These are phyloP conservation scores for Staurois parvus DNA, from an alignment of 2,797 vertebrate genomes.

Conservation along the genomic window DNA sequence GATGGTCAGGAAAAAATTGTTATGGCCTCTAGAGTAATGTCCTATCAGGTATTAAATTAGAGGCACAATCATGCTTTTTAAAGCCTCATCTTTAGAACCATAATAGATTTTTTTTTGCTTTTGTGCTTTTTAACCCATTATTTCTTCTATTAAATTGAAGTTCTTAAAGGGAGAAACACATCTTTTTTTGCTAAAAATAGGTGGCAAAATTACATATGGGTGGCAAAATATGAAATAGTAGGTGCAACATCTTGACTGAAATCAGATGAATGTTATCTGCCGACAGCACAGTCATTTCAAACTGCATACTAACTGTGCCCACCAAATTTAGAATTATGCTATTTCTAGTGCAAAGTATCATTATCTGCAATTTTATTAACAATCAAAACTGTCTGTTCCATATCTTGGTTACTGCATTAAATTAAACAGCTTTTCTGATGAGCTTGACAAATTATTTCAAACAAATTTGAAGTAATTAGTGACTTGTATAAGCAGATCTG, in stretches of 20 bases:
- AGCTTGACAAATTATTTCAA: constrained; percentile 32
- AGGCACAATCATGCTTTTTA: too few relatives aligned
- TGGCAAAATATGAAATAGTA: constrained; percentile 15
- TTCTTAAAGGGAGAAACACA: too few relatives aligned
- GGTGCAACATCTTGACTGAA: constrained; percentile 8
- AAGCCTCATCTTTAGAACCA: too few relatives aligned
- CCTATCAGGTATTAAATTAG: too few relatives aligned
- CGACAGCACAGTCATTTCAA: constrained; percentile 29
- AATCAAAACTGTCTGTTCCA: constrained; percentile 3
- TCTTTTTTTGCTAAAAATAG: too few relatives aligned
- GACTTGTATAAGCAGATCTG: constrained; percentile 20
- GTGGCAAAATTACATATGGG: too few relatives aligned
- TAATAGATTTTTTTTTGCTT: too few relatives aligned
- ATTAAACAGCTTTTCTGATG: constrained; percentile 16
- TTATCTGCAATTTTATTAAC: constrained; percentile 41
- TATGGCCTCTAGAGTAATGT: too few relatives aligned
- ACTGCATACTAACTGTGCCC: constrained; percentile 2
- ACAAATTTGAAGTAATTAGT: constrained; percentile 23
- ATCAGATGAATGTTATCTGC: constrained; percentile 2
- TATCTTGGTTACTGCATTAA: not conserved
- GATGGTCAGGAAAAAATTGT: too few relatives aligned
- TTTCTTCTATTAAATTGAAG: too few relatives aligned
- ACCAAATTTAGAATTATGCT: not conserved
- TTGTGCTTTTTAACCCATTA: too few relatives aligned
- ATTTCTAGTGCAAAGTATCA: not conserved